Evolutionary conservation across 2,888 invertebrate species (phyloP), one percentile per base, ranked within the genome.

Genomic region (Perizoma affinitatum): DNA sequence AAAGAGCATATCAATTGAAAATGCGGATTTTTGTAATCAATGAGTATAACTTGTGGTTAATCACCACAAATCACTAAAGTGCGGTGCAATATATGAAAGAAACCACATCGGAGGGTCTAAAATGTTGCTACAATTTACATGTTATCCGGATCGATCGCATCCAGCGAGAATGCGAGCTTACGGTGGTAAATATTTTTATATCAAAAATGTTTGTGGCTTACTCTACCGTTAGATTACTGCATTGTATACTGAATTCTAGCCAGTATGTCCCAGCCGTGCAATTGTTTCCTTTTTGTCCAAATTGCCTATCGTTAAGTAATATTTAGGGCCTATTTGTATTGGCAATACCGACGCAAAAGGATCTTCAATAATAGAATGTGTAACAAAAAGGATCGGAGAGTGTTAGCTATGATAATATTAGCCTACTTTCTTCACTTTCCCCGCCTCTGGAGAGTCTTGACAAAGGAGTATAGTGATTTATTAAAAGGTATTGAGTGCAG

Each of bases 231-330:
- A 2, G 22, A 1, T 3, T 22, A 58, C 9, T 47, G 51, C 43
- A 22, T 43, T 48, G 53, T 9, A 53, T 54, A 41, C 44, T 9
- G 6, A 58, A 43, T 5, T 42, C 42, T n/a, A 33, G 22, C 38
- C 44, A 42, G 5, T 49, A 55, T 59, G 50, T 65, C 69, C 69
- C 67, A 51, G 48, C 43, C 58, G 67, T 68, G 63, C 67, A 63
- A 70, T 70, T 68, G 67, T 61, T 60, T 66, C 56, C 61, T 63
- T 65, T 70, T 70, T 68, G 65, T 65, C 54, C 63, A 66, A 68
- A 70, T 70, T 66, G 67, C 58, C 66, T 45, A 59, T 63, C 61
- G 61, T 64, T 65, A 65, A 68, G 62, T 66, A 61, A 66, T 66
- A 65, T 70, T 67, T 66, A 68, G 58, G 66, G 60, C 44, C 57